phyloP scores from a whole-genome alignment of 35 echinoderm and acorn worm genomes.

The Holothuria glaberrima region DNA sequence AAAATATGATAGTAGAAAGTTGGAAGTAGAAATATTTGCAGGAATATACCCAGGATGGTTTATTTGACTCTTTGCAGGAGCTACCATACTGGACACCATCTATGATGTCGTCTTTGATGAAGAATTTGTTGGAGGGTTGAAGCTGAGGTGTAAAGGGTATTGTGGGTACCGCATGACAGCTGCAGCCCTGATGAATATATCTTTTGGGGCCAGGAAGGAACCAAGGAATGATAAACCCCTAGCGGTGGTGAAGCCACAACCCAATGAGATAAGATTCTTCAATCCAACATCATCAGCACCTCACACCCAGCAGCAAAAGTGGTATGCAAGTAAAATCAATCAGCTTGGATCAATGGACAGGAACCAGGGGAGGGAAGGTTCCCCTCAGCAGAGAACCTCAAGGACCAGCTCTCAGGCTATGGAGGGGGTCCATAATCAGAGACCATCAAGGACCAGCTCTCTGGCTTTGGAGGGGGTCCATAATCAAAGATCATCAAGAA shows the following conservation, averaged over 20 bases:
- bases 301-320: constrained; percentile 60
- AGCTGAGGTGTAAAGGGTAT: constrained; percentile 59
- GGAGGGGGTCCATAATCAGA: background rate
- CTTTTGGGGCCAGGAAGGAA: constrained; percentile 76
- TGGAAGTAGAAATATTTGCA: no score
- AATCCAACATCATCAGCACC: constrained; percentile 18
- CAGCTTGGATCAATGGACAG: constrained; percentile 15
- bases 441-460: background rate
- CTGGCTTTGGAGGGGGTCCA: no score
- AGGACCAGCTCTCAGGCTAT: background rate
- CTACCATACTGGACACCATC: constrained; percentile 71
- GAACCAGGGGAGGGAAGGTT: background rate
- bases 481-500: background rate
- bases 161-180: constrained; percentile 86
- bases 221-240: constrained; percentile 65
- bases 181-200: constrained; percentile 81
- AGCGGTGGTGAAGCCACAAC: constrained; percentile 89
- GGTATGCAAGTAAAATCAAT: constrained; percentile 55
- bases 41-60: background rate
- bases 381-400: background rate
- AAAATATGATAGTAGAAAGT: no score
- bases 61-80: constrained; percentile 46
- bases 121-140: constrained; percentile 81
- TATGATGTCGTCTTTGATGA: constrained; percentile 95
- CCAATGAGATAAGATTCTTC: constrained; percentile 6